These are phyloP conservation scores for Antitype chi DNA, from an alignment of 2,888 invertebrate genomes.

Conservation along the genomic window DNA sequence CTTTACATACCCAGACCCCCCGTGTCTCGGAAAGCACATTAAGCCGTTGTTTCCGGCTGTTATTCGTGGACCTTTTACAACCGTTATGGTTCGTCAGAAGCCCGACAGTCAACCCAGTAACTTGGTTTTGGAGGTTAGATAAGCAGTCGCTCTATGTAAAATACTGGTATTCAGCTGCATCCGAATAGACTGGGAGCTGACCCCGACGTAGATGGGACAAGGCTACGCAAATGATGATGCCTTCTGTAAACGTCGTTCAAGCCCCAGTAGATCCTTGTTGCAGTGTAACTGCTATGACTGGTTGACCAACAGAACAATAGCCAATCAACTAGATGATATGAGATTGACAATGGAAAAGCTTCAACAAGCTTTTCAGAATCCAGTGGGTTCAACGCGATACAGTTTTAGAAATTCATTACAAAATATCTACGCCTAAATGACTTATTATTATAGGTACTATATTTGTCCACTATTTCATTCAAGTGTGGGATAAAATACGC, in stretches of 20 bases:
- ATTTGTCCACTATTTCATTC: not conserved
- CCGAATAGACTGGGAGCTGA: no score
- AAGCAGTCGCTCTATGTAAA: no score
- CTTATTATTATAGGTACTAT: not conserved
- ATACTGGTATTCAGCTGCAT: no score
- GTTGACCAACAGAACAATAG: not conserved
- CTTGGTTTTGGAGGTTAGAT: no score
- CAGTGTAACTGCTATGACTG: not conserved
- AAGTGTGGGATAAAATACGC: conserved; percentile 13
- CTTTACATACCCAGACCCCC: no score
- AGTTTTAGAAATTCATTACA: not conserved
- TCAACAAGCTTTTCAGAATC: not conserved
- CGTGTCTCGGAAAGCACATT: no score
- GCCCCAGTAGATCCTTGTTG: not conserved
- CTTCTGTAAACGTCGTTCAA: not conserved
- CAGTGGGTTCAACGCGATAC: not conserved
- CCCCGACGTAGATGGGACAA: no score
- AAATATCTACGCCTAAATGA: not conserved
- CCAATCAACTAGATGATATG: not conserved
- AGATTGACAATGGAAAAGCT: not conserved
- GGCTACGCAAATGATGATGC: no score
- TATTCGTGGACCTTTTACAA: no score
- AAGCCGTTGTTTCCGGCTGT: no score
- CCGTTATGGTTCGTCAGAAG: no score
- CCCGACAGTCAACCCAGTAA: no score